Percentiles rank a stretch among this genome's conserved stretches.
phyloP scores from a whole-genome alignment of 2,113 vertebrate species.

The Centrocercus urophasianus region DNA sequence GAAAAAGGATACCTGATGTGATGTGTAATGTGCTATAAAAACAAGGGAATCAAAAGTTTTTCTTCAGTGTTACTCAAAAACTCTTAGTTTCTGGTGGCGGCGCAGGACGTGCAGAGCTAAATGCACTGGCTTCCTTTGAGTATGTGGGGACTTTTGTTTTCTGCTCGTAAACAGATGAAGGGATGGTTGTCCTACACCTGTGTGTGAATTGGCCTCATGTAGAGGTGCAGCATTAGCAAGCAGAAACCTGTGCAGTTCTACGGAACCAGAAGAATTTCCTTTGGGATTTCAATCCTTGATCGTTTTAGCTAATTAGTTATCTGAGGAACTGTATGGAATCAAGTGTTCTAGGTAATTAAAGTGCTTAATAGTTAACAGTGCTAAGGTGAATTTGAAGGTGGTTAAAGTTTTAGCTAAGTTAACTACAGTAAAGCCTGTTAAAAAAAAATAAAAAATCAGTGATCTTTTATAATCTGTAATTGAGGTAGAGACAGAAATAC shows the following conservation, averaged over 20 bases:
- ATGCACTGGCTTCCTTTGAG: neutral
- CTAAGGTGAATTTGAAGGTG: conserved; percentile 25
- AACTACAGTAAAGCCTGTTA: conserved; percentile 37
- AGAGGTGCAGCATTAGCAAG: neutral
- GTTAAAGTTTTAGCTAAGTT: conserved; percentile 49
- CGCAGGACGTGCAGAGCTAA: neutral
- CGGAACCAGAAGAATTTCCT: conserved; percentile 23
- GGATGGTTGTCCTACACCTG: neutral
- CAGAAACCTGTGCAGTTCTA: neutral
- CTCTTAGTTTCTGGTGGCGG: neutral
- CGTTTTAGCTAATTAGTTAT: conserved; percentile 59
- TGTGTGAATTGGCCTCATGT: neutral
- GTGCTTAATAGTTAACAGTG: conserved; percentile 19
- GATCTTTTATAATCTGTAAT: neutral
- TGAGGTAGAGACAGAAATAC: neutral
- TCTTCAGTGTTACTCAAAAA: neutral
- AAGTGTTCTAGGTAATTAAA: conserved; percentile 53
- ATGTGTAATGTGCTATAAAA: neutral
- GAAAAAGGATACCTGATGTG: neutral
- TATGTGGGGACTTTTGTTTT: neutral
- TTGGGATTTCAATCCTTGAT: conserved; percentile 33
- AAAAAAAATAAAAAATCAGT: neutral
- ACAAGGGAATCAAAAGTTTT: neutral
- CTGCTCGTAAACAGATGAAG: neutral
- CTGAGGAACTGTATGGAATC: conserved; percentile 32